Base-by-base conservation (phyloP, 2,888 invertebrate genomes). In the Dorcus hopei region DNA sequence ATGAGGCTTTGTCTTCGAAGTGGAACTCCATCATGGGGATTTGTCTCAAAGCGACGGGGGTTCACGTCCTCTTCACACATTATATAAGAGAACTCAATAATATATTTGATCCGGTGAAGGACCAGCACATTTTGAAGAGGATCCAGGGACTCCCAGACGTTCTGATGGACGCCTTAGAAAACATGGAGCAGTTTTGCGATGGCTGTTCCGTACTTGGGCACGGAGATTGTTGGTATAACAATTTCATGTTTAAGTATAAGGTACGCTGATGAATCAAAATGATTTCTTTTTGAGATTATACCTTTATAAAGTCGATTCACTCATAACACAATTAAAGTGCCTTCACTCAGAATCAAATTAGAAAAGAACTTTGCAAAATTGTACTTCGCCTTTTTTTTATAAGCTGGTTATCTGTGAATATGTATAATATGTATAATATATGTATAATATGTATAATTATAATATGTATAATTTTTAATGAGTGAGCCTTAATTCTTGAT, bases 181-280 rank as follows among this genome's bases (percentile, higher is more conserved):
- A 47, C 3, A 9, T 60, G 2, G 16, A 23, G 38, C 52, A 62
- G 6, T 38, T 48, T 26, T 23, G 55, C 3, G 48, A 42, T 0
- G 49, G 51, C 16, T 50, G 43, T 33, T 9, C 9, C 1, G 54
- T 59, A 3, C 26, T 63, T 3, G 8, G 49, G 2, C 63, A 63
- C 49, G 63, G 63, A 6, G 63, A 63, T 57, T 59, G 59, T 51
- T 57, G 59, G 54, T 53, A 52, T 23, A 63, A 57, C 23, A 63
- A 63, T 47, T 57, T 63, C 23, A 58, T 63, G 54, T 59, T 63
- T 43, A 61, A 51, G 57, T 61, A 56, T 45, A 19, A 59, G 55
- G 50, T 56, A 42, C 7, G 26, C 38, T 33, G 26, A 33, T 6
- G 11, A 8, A 33, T 14, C 9, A 9, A 52, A 52, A 23, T 23